phyloP scores from a whole-genome alignment of 2,113 vertebrate genomes.

The Pithys albifrons region DNA sequence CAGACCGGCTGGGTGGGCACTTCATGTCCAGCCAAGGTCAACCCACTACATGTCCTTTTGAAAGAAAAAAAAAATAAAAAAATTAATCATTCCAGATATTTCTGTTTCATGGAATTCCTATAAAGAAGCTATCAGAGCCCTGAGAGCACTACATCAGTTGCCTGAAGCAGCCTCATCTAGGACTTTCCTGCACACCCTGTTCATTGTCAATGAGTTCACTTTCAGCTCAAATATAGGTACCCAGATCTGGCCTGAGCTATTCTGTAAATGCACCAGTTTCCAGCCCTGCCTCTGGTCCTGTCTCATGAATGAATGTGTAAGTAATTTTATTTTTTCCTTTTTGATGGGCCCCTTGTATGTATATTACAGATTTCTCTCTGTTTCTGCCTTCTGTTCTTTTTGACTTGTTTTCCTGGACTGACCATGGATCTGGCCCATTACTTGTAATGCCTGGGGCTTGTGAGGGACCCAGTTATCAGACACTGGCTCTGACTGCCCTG shows the following conservation, averaged over 20 bases:
- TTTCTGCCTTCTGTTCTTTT: not conserved
- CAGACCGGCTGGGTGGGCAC: too few relatives aligned
- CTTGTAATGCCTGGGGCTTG: not conserved
- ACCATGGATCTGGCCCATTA: not conserved
- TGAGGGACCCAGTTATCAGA: not conserved
- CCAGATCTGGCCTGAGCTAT: not conserved
- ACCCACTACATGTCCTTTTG: not conserved
- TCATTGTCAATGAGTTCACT: accelerated
- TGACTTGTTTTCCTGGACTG: not conserved
- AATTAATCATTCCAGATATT: not conserved
- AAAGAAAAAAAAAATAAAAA: not conserved
- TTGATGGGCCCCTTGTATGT: accelerated
- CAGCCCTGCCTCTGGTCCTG: not conserved
- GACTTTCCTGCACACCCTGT: not conserved
- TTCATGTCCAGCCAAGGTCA: too few relatives aligned
- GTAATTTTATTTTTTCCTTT: not conserved
- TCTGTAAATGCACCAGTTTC: not conserved
- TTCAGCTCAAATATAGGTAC: not conserved
- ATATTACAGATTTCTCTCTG: not conserved
- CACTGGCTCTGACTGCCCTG: not conserved
- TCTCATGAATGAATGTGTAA: not conserved
- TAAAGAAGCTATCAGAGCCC: not conserved
- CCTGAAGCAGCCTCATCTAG: not conserved
- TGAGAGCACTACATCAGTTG: not conserved
- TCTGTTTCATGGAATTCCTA: not conserved